A percentile compares a stretch with the other conserved stretches of the same genome.
phyloP scores from a whole-genome alignment of 2,113 vertebrate genomes.

The Serilophus lunatus region DNA sequence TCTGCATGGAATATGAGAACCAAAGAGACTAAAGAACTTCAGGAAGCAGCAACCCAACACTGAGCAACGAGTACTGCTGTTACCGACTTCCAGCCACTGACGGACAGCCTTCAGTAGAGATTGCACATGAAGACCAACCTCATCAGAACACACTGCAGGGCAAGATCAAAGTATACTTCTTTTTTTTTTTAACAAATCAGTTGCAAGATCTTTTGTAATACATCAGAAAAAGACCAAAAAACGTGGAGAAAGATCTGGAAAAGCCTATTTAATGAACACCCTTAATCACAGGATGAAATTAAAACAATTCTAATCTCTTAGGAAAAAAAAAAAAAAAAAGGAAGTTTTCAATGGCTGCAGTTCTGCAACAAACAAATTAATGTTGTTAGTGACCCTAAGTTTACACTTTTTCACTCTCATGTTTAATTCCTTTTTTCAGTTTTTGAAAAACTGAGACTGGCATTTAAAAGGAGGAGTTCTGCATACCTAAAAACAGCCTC shows the following conservation, averaged over 20 bases:
- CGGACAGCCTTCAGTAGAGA: not conserved
- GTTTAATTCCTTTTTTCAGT: not conserved
- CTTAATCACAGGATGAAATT: not conserved
- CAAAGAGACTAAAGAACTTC: not conserved
- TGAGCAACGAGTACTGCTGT: not conserved
- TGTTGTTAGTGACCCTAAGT: not conserved
- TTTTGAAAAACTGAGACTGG: not conserved
- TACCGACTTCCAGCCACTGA: not conserved
- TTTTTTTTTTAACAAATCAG: not conserved
- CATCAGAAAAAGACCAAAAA: not conserved
- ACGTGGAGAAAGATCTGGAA: not conserved
- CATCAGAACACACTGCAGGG: not conserved
- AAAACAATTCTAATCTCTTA: not conserved
- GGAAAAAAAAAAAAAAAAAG: not conserved
- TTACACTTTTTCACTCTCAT: not conserved
- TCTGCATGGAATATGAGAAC: not conserved
- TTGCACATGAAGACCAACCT: rapidly evolving
- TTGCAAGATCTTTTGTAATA: not conserved
- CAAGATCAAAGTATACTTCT: not conserved
- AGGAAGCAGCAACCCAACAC: not conserved
- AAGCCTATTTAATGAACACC: not conserved
- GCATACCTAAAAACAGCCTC: not conserved
- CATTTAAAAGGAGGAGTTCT: not conserved
- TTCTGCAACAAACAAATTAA: not conserved
- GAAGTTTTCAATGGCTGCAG: no score